Percentiles rank a stretch among this genome's conserved stretches.
Evolutionary conservation across 2,797 vertebrate species (phyloP).

Genomic region (Eospalax fontanierii): DNA sequence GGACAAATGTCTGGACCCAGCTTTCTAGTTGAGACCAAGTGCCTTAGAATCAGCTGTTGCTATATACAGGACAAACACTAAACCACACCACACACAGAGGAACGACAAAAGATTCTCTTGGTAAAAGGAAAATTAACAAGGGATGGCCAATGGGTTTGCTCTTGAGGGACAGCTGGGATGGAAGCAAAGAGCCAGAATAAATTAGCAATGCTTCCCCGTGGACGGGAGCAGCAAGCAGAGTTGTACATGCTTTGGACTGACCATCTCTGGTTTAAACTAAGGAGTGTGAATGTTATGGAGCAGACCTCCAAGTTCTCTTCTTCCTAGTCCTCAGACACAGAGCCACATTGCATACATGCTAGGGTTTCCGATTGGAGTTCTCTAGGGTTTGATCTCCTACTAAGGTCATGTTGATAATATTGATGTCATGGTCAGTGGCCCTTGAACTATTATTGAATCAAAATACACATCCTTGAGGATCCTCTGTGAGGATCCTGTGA

Average conservation of each 20-base stretch:
- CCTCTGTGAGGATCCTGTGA: too few species aligned
- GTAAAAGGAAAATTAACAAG: background rate
- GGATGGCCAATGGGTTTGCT: background rate
- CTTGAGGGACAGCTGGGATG: background rate
- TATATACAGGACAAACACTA: too few species aligned
- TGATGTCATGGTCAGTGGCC: background rate
- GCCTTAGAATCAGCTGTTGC: too few species aligned
- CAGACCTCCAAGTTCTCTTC: background rate
- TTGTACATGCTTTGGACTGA: background rate
- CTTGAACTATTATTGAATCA: background rate
- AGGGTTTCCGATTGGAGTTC: background rate
- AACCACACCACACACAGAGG: too few species aligned
- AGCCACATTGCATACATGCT: background rate
- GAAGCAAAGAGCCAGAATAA: background rate
- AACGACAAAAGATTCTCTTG: too few species aligned
- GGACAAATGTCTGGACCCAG: too few species aligned
- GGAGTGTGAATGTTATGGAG: background rate
- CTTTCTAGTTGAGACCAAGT: too few species aligned
- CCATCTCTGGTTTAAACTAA: background rate
- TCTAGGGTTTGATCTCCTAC: background rate
- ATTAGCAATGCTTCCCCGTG: background rate
- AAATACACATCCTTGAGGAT: background rate
- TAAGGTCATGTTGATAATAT: background rate
- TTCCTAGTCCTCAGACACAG: background rate
- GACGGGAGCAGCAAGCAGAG: background rate